phyloP scores from a whole-genome alignment of 2,113 vertebrate species.

The Dipodomys stephensi region DNA sequence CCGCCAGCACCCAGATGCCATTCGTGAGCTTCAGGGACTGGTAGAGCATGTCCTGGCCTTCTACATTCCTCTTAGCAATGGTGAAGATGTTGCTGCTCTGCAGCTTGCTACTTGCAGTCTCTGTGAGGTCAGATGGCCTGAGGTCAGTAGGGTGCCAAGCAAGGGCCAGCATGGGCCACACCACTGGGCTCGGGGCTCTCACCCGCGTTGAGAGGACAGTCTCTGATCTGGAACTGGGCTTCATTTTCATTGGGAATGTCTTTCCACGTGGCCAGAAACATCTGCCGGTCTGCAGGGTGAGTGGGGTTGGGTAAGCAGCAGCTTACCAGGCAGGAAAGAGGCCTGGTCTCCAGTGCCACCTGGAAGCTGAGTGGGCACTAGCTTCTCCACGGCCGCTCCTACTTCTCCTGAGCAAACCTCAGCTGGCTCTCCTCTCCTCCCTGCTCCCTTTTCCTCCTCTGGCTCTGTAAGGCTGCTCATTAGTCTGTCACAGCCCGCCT shows the following conservation, averaged over 20 bases:
- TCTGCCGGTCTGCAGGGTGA: conserved; percentile 92
- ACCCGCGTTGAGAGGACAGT: conserved; percentile 95
- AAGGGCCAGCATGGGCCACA: background rate
- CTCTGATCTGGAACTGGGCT: conserved; percentile 97
- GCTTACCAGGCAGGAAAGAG: background rate
- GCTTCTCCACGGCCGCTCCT: background rate
- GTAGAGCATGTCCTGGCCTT: conserved; percentile 99
- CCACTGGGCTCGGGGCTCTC: conserved; percentile 23
- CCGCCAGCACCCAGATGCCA: conserved; percentile 96
- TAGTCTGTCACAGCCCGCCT: background rate
- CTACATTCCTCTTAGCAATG: conserved; percentile 96
- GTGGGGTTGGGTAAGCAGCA: background rate
- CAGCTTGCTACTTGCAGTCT: conserved; percentile 93
- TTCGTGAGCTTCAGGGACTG: conserved; percentile 97
- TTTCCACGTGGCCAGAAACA: conserved; percentile 98
- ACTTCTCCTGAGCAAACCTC: background rate
- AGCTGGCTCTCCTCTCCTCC: background rate
- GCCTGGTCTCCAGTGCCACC: background rate
- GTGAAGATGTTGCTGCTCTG: conserved; percentile 98
- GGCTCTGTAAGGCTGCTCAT: background rate
- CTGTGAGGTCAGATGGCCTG: conserved; percentile 78
- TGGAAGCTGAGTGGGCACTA: background rate
- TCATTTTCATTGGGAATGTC: conserved; percentile 98
- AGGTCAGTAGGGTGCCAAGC: background rate
- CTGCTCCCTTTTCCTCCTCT: background rate